Base-by-base conservation (phyloP, 2,797 vertebrate species). In the Chaetophractus vellerosus region DNA sequence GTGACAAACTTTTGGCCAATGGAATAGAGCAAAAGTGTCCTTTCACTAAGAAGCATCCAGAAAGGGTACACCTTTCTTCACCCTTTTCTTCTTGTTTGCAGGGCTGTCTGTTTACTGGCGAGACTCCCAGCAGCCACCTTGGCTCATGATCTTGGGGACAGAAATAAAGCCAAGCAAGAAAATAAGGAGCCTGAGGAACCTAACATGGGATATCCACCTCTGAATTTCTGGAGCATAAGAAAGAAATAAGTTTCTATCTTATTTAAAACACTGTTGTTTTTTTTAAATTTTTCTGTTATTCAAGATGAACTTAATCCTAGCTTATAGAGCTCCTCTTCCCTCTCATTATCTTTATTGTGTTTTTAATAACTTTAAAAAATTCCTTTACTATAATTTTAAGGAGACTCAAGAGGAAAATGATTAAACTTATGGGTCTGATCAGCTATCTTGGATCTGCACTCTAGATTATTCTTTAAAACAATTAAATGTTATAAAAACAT, bases 381-480 rank as follows among this genome's bases (percentile, higher is more conserved):
- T 72, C 8, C 36, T 82, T 93, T 55, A 57, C n/a, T 69, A 59
- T 69, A 8, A 72, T 82, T 48, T 45, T 86, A 81, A 81, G 66
- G 69, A 86, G 45, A 50, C n/a, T 74, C 86, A 68, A 72, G 38
- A 80, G 38, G 36, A n/a, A 48, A 94, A 74, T 66, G 48, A 87
- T 91, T 80, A 28, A 87, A 66, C 38, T 78, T 57, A 64, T 91
- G 48, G 6, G 21, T 45, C 36, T 64, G 36, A 31, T 80, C 23
- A 64, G 31, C 48, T 86, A 80, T 64, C 38, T 72, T 80, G 36
- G 86, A 79, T 86, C 19, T 63, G 55, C 79, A 80, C 11, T 64
- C 28, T 61, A 38, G 45, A 31, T 80, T 94, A 85, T 55, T 55
- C 52, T 84, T 94, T 63, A 85, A 71, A 72, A 52, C 14, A 80